phyloP scores from a whole-genome alignment of 2,113 vertebrate genomes.

The Seriola rivoliana region DNA sequence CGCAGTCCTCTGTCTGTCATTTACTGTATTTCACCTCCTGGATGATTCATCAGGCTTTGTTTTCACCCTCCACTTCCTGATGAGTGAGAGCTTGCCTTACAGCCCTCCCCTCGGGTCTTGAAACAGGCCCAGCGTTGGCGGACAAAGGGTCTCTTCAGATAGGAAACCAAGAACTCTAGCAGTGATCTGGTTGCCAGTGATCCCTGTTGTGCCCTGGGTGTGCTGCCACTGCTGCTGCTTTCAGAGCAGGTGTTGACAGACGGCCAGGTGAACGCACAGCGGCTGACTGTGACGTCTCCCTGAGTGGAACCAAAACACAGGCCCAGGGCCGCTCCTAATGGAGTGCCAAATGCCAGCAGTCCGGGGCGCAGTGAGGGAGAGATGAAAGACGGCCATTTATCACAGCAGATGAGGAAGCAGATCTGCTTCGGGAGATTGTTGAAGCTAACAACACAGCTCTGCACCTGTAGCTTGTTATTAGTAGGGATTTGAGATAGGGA shows the following conservation, averaged over 20 bases:
- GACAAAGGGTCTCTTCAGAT: constrained; percentile 73
- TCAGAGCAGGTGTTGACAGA: constrained; percentile 72
- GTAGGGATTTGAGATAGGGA: constrained; percentile 45
- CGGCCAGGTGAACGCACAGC: constrained; percentile 69
- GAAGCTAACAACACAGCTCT: constrained; percentile 59
- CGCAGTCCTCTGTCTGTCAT: constrained; percentile 22
- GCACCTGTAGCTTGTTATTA: constrained; percentile 73
- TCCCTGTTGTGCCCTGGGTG: constrained; percentile 64
- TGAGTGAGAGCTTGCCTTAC: constrained; percentile 65
- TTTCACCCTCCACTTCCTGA: constrained; percentile 53
- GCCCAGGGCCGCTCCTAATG: constrained; percentile 57
- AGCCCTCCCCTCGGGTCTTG: constrained; percentile 35
- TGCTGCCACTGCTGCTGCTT: constrained; percentile 51
- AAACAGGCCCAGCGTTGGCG: constrained; percentile 50
- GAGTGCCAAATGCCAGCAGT: constrained; percentile 63
- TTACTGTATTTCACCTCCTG: constrained; percentile 52
- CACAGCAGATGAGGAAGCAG: constrained; percentile 64
- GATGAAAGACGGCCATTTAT: constrained; percentile 77
- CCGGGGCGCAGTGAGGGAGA: constrained; percentile 30
- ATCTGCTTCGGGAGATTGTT: constrained; percentile 58
- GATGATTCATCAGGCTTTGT: constrained; percentile 56
- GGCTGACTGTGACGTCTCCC: constrained; percentile 56
- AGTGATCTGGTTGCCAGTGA: constrained; percentile 63
- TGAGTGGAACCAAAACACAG: constrained; percentile 66
- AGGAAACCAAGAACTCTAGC: constrained; percentile 49